phyloP scores from a whole-genome alignment of 2,113 vertebrate species.

The Dicerorhinus sumatrensis region DNA sequence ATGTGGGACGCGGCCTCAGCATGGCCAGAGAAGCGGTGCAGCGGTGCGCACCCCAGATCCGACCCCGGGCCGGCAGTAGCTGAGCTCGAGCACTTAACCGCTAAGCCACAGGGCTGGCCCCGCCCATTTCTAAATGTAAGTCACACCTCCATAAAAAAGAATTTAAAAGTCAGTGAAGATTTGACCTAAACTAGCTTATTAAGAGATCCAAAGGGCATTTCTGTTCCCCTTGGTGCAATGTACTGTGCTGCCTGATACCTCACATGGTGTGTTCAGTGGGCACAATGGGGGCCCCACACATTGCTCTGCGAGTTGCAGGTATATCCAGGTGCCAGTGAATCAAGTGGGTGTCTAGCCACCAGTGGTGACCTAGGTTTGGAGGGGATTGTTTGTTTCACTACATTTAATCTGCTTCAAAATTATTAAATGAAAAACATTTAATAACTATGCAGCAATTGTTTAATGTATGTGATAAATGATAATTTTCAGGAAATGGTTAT shows the following conservation, averaged over 20 bases:
- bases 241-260: not conserved
- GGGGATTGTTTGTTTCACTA: not conserved
- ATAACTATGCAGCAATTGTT: not conserved
- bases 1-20: no score
- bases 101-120: no score
- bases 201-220: not conserved
- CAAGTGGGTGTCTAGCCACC: not conserved
- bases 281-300: rapidly evolving
- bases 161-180: not conserved
- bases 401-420: not conserved
- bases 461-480: not conserved
- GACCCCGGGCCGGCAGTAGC: no score
- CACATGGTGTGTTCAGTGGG: not conserved
- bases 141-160: not conserved
- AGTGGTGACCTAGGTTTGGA: not conserved
- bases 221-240: not conserved
- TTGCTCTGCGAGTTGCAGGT: rapidly evolving
- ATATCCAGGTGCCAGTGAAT: not conserved
- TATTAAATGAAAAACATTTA: not conserved
- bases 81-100: no score
- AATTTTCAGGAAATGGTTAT: not conserved
- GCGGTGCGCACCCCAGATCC: rapidly evolving
- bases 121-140: not conserved
- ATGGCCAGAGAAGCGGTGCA: no score
- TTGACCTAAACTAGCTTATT: not conserved